A percentile compares a stretch with the other conserved stretches of the same genome.
phyloP scores from a whole-genome alignment of 2,113 vertebrate species.

The Rhombomys opimus region DNA sequence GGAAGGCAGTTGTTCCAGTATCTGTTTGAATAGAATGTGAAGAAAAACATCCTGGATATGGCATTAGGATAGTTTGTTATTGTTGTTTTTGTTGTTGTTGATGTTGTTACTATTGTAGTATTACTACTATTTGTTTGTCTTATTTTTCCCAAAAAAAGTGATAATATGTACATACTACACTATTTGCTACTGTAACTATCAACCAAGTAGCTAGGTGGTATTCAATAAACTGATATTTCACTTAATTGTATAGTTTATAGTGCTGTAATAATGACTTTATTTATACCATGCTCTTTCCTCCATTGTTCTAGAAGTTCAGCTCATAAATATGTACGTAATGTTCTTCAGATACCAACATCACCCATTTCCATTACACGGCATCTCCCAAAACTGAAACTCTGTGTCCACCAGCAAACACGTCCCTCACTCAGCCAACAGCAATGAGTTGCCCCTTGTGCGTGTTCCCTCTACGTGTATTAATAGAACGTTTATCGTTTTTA shows the following conservation, averaged over 20 bases:
- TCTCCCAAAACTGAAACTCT: neutral
- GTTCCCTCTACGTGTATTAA: neutral
- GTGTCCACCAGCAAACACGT: neutral
- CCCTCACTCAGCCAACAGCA: neutral
- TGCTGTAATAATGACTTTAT: neutral
- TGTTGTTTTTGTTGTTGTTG: neutral
- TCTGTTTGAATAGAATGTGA: neutral
- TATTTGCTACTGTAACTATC: neutral
- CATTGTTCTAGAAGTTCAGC: neutral
- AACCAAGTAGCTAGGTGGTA: neutral
- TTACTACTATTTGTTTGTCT: neutral
- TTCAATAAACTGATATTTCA: neutral
- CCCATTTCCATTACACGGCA: too few relatives aligned
- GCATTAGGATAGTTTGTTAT: neutral
- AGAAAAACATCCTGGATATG: neutral
- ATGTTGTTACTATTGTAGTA: too few relatives aligned
- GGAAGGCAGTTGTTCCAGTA: neutral
- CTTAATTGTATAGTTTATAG: neutral
- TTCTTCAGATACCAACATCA: neutral
- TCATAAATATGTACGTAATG: neutral
- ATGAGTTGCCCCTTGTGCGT: neutral
- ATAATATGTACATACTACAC: neutral
- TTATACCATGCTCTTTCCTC: neutral
- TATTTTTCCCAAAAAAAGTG: neutral
- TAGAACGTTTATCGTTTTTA: neutral